A percentile compares a stretch with the other conserved stretches of the same genome.
phyloP scores from a whole-genome alignment of 92 coral and sea anemone genomes.

The Phymanthus crucifer region DNA sequence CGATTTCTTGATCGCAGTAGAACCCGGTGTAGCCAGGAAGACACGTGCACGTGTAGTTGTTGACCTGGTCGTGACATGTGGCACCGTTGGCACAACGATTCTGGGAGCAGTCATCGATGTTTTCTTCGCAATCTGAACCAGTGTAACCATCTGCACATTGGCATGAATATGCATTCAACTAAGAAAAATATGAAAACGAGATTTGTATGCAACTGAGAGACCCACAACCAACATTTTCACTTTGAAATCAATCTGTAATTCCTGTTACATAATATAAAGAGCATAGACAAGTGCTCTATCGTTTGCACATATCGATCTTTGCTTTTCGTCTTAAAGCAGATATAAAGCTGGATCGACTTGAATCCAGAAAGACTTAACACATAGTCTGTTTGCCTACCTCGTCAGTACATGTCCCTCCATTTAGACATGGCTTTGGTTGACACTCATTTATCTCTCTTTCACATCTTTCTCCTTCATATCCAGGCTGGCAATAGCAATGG shows the following conservation, averaged over 20 bases:
- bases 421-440: conserved; percentile 25
- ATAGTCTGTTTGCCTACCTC: conserved; percentile 12
- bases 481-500: conserved; percentile 37
- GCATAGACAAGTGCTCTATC: too few species aligned
- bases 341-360: too few species aligned
- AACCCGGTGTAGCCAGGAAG: conserved; percentile 14
- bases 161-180: conserved; percentile 30
- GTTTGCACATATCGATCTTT: too few species aligned
- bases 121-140: conserved; percentile 18
- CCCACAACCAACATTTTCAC: not conserved
- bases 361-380: not conserved
- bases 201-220: not conserved
- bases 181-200: not conserved
- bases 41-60: conserved; percentile 20
- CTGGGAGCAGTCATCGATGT: conserved; percentile 28
- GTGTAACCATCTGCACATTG: conserved; percentile 12
- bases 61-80: conserved; percentile 2
- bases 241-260: too few species aligned
- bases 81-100: conserved; percentile 23
- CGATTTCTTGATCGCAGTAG: conserved; percentile 38
- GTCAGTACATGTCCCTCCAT: conserved; percentile 33
- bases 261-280: too few species aligned
- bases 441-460: conserved; percentile 35
- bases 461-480: conserved; percentile 32
- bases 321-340: too few species aligned